A percentile compares a stretch with the other conserved stretches of the same genome.
Conservation (phyloP, 53 echinoderm and acorn worm species). For the Astropecten irregularis region DNA sequence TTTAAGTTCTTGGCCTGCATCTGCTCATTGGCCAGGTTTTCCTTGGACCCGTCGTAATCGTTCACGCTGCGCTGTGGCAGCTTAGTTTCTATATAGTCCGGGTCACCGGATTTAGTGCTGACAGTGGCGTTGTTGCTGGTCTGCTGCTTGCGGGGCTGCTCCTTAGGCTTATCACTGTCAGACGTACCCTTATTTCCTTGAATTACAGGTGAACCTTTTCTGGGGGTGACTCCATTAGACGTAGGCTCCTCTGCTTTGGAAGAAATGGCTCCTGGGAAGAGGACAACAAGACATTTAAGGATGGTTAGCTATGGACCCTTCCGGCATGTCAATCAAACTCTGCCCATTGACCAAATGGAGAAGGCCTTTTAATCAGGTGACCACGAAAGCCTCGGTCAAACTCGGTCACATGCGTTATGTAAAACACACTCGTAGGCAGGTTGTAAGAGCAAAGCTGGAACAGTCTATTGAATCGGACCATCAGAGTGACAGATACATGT, state of each 20-base stretch:
- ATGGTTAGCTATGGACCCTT: too few relatives aligned
- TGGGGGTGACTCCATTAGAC: slow-evolving; percentile 62
- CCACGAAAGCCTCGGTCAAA: too few relatives aligned
- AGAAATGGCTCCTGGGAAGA: slow-evolving; percentile 62
- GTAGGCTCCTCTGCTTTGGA: slow-evolving; percentile 81
- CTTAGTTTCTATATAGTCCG: slow-evolving; percentile 87
- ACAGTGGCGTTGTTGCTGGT: slow-evolving; percentile 80
- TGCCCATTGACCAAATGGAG: too few relatives aligned
- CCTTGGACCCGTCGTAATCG: slow-evolving; percentile 87
- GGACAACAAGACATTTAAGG: too few relatives aligned
- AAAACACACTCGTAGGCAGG: too few relatives aligned
- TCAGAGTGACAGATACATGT: too few relatives aligned
- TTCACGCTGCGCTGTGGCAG: slow-evolving; percentile 91
- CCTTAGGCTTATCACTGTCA: slow-evolving; percentile 33
- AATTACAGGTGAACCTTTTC: slow-evolving; percentile 55
- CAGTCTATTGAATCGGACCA: too few relatives aligned
- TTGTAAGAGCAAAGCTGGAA: too few relatives aligned
- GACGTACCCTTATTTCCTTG: slow-evolving; percentile 42
- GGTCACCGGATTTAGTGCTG: slow-evolving; percentile 54
- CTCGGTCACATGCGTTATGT: too few relatives aligned
- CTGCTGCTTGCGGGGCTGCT: slow-evolving; percentile 63
- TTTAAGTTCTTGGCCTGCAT: slow-evolving; percentile 84
- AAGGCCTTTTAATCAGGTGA: too few relatives aligned
- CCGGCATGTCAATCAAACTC: too few relatives aligned
- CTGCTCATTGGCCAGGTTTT: slow-evolving; percentile 97